Evolutionary conservation across 1,140 invertebrate genomes (phyloP), one percentile per base, ranked within the genome.

Genomic region (Eufriesea mexicana): DNA sequence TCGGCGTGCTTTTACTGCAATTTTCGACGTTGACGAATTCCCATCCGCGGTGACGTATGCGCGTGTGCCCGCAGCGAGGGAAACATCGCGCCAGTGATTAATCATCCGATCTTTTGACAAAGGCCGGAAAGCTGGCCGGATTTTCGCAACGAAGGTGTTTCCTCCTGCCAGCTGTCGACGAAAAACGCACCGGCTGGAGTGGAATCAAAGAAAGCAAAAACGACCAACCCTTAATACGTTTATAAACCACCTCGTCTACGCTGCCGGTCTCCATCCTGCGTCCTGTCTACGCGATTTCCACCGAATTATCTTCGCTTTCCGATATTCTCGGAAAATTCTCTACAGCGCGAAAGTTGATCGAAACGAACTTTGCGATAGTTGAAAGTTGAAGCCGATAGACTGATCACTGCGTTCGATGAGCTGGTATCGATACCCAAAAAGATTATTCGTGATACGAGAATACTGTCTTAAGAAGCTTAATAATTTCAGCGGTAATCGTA

Each of bases 1-100:
- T 75, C 64, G 72, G 35, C 23, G 62, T 62, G 78, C 83, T 81
- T 87, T 88, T 72, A 62, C 64, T 82, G 72, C n/a, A 79, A 84
- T 84, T 86, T 86, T 64, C 84, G 83, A 88, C 86, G 73, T 88
- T 88, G 86, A 88, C 86, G 86, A 83, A 88, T 88, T 79, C 83
- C 70, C 83, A 64, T 77, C 78, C 35, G 42, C 79, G 64, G 79
- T 86, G 80, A 86, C 61, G 84, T 83, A 86, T 72, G 81, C 66
- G 57, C 79, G 77, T 62, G 66, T 57, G 55, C 61, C 59, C 5
- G 8, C 35, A n/a, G 49, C 61, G 47, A 77, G 62, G 61, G 78
- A 51, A 82, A 73, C 55, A 77, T 64, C 14, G 59, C 49, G 51
- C 25, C 55, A 18, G 45, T 64, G 86, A 88, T 88, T 87, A 87